Evolutionary conservation across 2,888 invertebrate species (phyloP), one percentile per base, ranked within the genome.

Genomic region (Philonicus albiceps): DNA sequence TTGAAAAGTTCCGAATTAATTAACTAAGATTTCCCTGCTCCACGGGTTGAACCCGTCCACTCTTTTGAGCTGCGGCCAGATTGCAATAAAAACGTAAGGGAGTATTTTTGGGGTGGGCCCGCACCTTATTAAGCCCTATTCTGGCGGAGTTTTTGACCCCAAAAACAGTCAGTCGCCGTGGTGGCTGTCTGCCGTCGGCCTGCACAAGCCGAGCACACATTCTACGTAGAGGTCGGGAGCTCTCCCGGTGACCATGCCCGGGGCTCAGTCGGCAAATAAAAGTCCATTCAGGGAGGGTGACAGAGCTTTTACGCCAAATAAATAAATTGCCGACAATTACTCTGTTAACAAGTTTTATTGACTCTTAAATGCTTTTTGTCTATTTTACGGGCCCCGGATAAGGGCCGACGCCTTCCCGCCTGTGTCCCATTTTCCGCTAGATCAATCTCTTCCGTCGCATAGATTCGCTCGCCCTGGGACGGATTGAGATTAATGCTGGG

Each of bases 301-400:
- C 87, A 76, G 74, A 80, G 85, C 86, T 87, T 86, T 88, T 88
- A 89, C 89, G 89, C 88, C 88, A 91, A 91, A 91, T 90, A 91
- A 91, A 92, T 92, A 92, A 92, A 92, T 92, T 91, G 91, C 91
- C 90, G 90, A 91, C 92, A 92, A 92, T 92, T 92, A 92, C 92
- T 90, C 90, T 91, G 92, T 92, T 92, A 92, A 92, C 92, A 92
- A 92, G 91, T 92, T 92, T 92, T 92, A 92, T 92, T 92, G 92
- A 92, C 92, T 92, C 91, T 90, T 91, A 92, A 92, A 91, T 91
- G 88, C 87, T 80, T 40, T 86, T 80, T 78, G 64, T 80, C 55
- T 86, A 40, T 80, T 86, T 86, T 55, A 40, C 76, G 86, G n/a
- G 53, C 53, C 64, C 64, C 22, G 27, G 64, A 64, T 22, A 22